Evolutionary conservation across 2,797 vertebrate species (phyloP).

Genomic region (Triplophysa bombifrons): DNA sequence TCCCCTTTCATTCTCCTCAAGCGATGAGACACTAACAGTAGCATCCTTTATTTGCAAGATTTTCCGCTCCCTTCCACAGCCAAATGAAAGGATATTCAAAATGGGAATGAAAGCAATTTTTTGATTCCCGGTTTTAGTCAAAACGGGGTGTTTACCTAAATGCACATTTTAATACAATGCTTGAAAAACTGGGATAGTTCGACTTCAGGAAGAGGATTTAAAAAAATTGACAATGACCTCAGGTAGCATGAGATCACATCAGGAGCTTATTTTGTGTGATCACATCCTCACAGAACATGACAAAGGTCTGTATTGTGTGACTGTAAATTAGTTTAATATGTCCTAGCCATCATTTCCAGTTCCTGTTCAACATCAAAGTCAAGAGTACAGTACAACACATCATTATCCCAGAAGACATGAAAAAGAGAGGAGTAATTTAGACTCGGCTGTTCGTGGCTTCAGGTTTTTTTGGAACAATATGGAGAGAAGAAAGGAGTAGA

Average conservation of each 20-base stretch:
- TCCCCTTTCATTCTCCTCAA: conserved; percentile 16
- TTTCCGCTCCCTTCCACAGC: conserved; percentile 20
- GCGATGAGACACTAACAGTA: conserved; percentile 26
- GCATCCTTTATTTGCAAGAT: conserved; percentile 27
- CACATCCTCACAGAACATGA: conserved; percentile 66
- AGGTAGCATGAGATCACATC: conserved; percentile 59
- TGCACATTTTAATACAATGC: conserved; percentile 20
- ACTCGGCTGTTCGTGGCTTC: conserved; percentile 17
- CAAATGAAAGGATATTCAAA: conserved; percentile 26
- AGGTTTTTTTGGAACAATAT: conserved; percentile 43
- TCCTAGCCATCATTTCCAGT: conserved; percentile 41
- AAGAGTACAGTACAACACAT: conserved; percentile 64
- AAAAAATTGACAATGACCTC: conserved; percentile 44
- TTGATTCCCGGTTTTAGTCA: conserved; percentile 8
- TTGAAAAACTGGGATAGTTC: neutral
- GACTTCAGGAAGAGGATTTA: neutral
- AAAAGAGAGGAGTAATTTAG: conserved; percentile 36
- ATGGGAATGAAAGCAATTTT: conserved; percentile 19
- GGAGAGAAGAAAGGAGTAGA: conserved; percentile 11
- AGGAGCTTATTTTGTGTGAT: conserved; percentile 54
- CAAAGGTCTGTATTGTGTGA: conserved; percentile 48
- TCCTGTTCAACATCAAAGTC: conserved; percentile 71
- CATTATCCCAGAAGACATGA: conserved; percentile 64
- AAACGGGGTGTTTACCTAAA: conserved; percentile 12
- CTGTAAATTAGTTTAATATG: conserved; percentile 62